Percentiles rank a stretch among this genome's conserved stretches.
Conservation (phyloP, 2,113 vertebrate genomes). For the Tenrec ecaudatus region DNA sequence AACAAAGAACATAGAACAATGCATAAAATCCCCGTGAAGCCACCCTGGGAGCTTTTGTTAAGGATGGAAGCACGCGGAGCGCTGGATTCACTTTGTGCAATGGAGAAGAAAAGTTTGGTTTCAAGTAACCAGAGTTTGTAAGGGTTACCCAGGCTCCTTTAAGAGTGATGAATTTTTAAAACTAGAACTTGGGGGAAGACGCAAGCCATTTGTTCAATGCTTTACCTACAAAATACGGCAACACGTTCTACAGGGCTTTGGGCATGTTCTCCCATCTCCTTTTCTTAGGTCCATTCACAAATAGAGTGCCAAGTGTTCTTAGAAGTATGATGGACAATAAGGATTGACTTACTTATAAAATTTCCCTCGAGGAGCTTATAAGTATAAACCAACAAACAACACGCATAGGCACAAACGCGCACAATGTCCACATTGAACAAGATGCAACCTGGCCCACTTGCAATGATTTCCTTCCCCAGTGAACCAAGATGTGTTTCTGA, state of each 20-base stretch:
- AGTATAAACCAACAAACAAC: conserved; percentile 46
- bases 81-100: conserved; percentile 66
- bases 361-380: conserved; percentile 50
- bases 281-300: conserved; percentile 5
- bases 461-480: conserved; percentile 6
- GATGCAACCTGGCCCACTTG: neutral
- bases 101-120: conserved; percentile 59
- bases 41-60: conserved; percentile 78
- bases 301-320: conserved; percentile 39
- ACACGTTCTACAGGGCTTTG: neutral
- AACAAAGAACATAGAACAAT: conserved; percentile 80
- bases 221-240: conserved; percentile 59
- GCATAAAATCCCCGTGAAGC: conserved; percentile 79
- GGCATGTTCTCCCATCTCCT: neutral
- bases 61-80: conserved; percentile 75
- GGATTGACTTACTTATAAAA: conserved; percentile 23
- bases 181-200: conserved; percentile 61
- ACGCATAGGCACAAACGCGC: neutral
- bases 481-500: neutral
- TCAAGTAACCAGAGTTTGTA: conserved; percentile 61
- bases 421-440: neutral
- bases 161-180: conserved; percentile 59
- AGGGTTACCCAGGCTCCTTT: conserved; percentile 51
- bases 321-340: conserved; percentile 51
- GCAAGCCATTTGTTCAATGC: conserved; percentile 50